Base-by-base conservation (phyloP, 2,113 vertebrate genomes). In the Apteryx mantelli region DNA sequence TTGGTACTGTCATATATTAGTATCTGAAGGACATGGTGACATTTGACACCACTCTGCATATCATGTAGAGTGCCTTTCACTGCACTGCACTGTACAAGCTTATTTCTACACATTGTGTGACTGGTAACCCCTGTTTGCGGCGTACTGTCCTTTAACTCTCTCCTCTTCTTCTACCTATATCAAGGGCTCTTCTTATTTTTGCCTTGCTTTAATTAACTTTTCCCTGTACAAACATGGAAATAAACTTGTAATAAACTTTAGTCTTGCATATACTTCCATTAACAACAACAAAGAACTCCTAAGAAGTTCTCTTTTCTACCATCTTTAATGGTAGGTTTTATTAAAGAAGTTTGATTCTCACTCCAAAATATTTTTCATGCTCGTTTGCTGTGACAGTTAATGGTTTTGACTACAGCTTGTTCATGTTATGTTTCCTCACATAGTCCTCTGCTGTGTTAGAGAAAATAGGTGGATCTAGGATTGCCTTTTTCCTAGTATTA, bases 351-450 rank as follows among this genome's bases (percentile, higher is more conserved):
- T 82, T 61, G 58, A 8, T 13, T 86, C 48, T 76, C 70, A 58
- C 63, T 75, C 53, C 89, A 66, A 93, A 64, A 61, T 91, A 76
- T 84, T 93, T 96, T 95, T 93, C 73, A 36, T 76, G 46, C 34
- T 93, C 38, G 56, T 93, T 75, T 38, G 28, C 76, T 91, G 60
- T 95, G 89, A 91, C 80, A 91, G 81, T 82, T 92, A 94, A 82
- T 91, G 70, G 74, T 74, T 91, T 94, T 95, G 68, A 90, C 90
- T 91, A 56, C 34, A 80, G 65, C 42, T 92, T 93, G 58, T 86
- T 96, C 76, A 16, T 66, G n/a, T 84, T 91, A 11, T 63, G 42
- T 93, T 92, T 96, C 94, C 63, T 95, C 63, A 38, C 36, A 34
- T 16, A 82, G 26, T 74, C 16, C 32, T 95, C 64, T 50, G 44